Evolutionary conservation across 1,140 invertebrate genomes (phyloP), one percentile per base, ranked within the genome.

Genomic region (Leptinotarsa undecemlineata): DNA sequence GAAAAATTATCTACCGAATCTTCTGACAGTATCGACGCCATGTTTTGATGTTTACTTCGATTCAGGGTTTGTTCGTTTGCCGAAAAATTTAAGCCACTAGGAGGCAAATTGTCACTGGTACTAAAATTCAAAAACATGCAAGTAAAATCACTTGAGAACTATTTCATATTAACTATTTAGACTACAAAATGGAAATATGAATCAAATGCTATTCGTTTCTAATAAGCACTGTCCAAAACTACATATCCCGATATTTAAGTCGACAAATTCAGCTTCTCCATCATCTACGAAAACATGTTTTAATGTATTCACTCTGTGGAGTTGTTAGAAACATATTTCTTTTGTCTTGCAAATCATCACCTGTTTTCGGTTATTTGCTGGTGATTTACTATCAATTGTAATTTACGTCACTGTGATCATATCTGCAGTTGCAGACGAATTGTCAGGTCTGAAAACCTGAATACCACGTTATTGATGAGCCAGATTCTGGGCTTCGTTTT

Each of bases 1-100:
- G 76, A 81, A 77, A 78, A 80, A 78, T 79, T 78, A 72, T 80
- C 80, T 23, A 75, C 78, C 42, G 74, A 80, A 77, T 81, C 76
- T 62, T 80, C 80, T 71, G 78, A 81, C 71, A 79, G 69, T 70
- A 81, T 73, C 63, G 74, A 76, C 78, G 80, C 77, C 80, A 78
- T 78, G 77, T 79, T 80, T 73, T 80, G 63, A 19, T 64, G 63
- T 64, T 79, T 79, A 72, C 71, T 71, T 71, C 48, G 33, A 42
- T 42, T 42, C 33, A 42, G 33, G 33, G 33, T 42, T 42, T 42
- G 33, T 21, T 51, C 26, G 60, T 51, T 71, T 71, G 20, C 26
- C 60, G 11, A 8, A 5, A 17, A 61, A 61, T 61, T 61, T 61
- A 1, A 61, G 8, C 57, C 17, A 61, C 17, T 15, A 11, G 8